Conservation (phyloP, 2,888 invertebrate genomes). For the Euclidia mi region DNA sequence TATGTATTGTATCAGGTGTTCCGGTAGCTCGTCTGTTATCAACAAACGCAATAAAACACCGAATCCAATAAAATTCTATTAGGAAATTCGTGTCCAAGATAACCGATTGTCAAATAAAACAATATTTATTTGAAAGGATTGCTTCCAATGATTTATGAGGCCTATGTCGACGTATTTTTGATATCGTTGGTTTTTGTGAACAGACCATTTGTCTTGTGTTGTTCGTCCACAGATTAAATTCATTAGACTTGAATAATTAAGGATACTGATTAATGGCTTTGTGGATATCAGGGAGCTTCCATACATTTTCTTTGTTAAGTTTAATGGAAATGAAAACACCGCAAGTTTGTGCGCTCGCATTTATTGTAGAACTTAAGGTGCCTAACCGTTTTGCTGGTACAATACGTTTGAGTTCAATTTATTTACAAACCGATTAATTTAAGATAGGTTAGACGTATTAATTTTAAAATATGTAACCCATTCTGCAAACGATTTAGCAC, state of each 20-base stretch:
- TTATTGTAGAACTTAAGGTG: constrained; percentile 6
- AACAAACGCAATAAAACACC: no score
- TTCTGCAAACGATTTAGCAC: no score
- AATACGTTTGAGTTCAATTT: constrained; percentile 2
- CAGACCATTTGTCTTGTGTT: constrained; percentile 60
- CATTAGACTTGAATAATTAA: constrained; percentile 54
- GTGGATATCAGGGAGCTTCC: constrained; percentile 36
- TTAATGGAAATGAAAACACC: constrained; percentile 41
- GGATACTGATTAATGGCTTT: constrained; percentile 57
- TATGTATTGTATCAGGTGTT: no score
- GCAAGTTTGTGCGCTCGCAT: constrained; percentile 23
- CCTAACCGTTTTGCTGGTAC: not conserved
- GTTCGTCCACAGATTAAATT: constrained; percentile 59
- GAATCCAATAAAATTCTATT: not conserved
- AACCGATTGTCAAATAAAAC: constrained; percentile 5
- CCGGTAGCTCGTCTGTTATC: no score
- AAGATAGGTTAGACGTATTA: no score
- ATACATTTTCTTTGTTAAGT: constrained; percentile 46
- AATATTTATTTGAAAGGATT: constrained; percentile 11
- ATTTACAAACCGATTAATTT: constrained; percentile 9
- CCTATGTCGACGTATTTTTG: constrained; percentile 22
- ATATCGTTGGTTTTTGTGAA: constrained; percentile 51
- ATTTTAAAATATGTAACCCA: no score
- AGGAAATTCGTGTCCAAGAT: not conserved
- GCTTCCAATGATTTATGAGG: constrained; percentile 34